Evolutionary conservation across 2,113 vertebrate genomes (phyloP).

Genomic region (Climacteris rufus): DNA sequence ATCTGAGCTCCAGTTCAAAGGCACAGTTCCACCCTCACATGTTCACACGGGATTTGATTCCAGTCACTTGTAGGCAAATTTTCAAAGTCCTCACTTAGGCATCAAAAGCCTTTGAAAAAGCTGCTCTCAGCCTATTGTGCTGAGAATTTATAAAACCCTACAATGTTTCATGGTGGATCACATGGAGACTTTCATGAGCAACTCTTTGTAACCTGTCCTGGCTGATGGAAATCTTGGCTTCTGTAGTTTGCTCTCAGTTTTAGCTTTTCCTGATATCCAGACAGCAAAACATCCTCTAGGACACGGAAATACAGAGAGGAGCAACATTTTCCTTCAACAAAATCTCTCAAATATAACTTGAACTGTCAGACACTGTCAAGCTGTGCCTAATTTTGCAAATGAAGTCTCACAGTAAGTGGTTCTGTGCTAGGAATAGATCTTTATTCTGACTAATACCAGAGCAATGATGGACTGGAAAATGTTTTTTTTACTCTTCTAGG

Average conservation of each 20-base stretch:
- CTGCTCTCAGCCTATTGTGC: conserved; percentile 1
- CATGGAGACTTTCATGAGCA: conserved; percentile 17
- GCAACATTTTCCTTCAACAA: neutral
- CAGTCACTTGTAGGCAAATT: conserved; percentile 1
- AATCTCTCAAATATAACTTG: neutral
- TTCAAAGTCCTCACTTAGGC: conserved; percentile 24
- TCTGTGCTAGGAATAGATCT: conserved; percentile 17
- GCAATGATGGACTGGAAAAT: neutral
- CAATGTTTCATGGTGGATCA: neutral
- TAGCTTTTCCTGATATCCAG: neutral
- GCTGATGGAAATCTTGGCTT: neutral
- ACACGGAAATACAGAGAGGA: neutral
- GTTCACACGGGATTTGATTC: neutral
- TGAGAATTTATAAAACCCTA: neutral
- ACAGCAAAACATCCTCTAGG: neutral
- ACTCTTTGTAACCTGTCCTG: conserved; percentile 10
- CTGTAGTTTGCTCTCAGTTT: neutral
- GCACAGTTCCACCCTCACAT: neutral
- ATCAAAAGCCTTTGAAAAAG: conserved; percentile 6
- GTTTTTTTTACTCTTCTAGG: neutral
- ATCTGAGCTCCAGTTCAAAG: neutral
- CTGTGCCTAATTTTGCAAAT: conserved; percentile 27
- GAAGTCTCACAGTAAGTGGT: conserved; percentile 6
- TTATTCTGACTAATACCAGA: neutral
- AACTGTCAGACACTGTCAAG: conserved; percentile 30